These are phyloP conservation scores for Drymonia ruficornis DNA, from an alignment of 2,888 invertebrate genomes.

Conservation along the genomic window DNA sequence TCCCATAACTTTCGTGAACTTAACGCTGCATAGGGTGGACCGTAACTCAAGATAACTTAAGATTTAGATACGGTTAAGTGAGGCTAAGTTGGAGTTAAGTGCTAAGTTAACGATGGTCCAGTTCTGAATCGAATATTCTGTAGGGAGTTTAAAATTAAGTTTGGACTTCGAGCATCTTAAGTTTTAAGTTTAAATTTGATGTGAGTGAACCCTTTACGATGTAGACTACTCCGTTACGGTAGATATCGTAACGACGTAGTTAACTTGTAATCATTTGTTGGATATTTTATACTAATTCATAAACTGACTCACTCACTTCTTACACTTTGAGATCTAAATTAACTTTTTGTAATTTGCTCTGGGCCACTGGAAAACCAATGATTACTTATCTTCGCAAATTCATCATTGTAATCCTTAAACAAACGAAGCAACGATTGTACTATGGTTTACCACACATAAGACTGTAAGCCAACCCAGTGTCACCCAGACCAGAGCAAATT, in stretches of 20 bases:
- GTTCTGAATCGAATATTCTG: constrained; percentile 44
- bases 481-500: no score
- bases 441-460: no score
- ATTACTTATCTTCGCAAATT: no score
- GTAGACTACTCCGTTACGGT: not conserved
- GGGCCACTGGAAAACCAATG: no score
- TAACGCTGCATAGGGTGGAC: constrained; percentile 61
- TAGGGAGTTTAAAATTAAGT: constrained; percentile 48
- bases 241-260: no score
- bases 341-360: no score
- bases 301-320: no score
- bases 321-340: no score
- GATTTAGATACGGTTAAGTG: constrained; percentile 69
- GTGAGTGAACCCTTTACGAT: not conserved
- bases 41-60: constrained; percentile 69
- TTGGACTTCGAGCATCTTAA: constrained; percentile 27
- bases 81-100: constrained; percentile 68
- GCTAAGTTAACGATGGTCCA: constrained; percentile 56
- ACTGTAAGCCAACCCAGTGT: no score
- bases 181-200: constrained; percentile 8
- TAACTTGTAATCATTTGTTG: not conserved
- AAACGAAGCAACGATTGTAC: no score
- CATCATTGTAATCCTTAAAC: no score
- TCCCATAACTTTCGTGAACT: constrained; percentile 62
- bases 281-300: not conserved